Evolutionary conservation across 2,888 invertebrate genomes (phyloP).

Genomic region (Oconnorella tubifera): DNA sequence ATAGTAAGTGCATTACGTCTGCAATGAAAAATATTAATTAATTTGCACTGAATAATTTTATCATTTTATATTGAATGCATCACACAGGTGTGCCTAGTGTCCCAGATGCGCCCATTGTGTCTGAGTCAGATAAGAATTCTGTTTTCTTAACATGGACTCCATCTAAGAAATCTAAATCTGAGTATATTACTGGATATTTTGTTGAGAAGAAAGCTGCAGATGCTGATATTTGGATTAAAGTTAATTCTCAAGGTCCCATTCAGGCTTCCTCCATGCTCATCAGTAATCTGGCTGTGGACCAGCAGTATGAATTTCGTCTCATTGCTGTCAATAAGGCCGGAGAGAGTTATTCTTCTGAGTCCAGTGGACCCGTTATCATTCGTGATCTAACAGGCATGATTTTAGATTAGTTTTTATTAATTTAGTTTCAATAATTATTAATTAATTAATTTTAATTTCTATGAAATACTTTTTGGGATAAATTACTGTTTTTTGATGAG

Average conservation of each 20-base stretch:
- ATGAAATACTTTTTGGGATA: no score
- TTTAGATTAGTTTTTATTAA: no score
- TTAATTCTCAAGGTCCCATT: not conserved
- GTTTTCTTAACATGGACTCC: not conserved
- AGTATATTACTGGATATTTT: constrained; percentile 1
- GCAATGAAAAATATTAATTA: no score
- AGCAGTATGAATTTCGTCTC: constrained; percentile 93
- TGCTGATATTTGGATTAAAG: not conserved
- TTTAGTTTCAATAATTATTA: no score
- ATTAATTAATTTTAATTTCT: no score
- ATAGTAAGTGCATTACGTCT: no score
- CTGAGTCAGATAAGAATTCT: not conserved
- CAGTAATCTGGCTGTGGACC: constrained; percentile 89
- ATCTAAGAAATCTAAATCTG: not conserved
- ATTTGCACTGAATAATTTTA: not conserved
- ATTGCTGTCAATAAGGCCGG: constrained; percentile 93
- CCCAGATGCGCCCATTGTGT: not conserved
- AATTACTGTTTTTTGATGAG: no score
- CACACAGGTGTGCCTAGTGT: not conserved
- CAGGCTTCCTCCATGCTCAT: constrained; percentile 71
- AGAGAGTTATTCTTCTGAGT: not conserved
- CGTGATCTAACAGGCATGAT: not conserved
- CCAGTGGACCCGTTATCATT: not conserved
- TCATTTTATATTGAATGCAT: not conserved
- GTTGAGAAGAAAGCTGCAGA: not conserved